phyloP scores from a whole-genome alignment of 2,113 vertebrate species.

The Saimiri boliviensis region DNA sequence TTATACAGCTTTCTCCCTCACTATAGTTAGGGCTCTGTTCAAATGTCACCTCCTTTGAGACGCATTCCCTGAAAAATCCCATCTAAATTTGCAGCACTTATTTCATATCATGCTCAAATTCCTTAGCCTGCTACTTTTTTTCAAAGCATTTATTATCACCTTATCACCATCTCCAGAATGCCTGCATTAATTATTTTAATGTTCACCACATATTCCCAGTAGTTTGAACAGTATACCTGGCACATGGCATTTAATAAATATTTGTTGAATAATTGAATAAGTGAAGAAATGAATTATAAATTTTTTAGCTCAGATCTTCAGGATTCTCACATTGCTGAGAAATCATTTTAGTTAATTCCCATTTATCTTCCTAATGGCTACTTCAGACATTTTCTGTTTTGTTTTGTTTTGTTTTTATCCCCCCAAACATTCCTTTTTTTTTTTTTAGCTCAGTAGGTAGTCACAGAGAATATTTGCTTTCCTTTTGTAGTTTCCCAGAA shows the following conservation, averaged over 20 bases:
- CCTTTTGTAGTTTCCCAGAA: not conserved
- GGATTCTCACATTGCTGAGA: conserved; percentile 45
- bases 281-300: conserved; percentile 42
- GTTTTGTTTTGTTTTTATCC: not conserved
- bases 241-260: conserved; percentile 40
- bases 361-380: conserved; percentile 44
- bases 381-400: not conserved
- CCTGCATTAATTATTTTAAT: conserved; percentile 21
- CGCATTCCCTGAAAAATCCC: not conserved
- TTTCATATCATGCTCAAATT: not conserved
- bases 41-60: conserved; percentile 46
- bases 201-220: not conserved
- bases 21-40: not conserved
- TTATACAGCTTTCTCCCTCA: not conserved
- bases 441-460: not conserved
- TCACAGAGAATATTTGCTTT: conserved; percentile 21
- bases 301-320: not conserved
- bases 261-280: conserved; percentile 54
- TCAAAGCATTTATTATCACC: not conserved
- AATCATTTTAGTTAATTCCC: conserved; percentile 40
- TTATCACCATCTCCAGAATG: not conserved
- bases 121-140: not conserved
- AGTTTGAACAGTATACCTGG: conserved; percentile 6
- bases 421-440: not conserved
- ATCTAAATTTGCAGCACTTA: not conserved